phyloP scores from a whole-genome alignment of 2,888 invertebrate species.

The Thymelicus acteon region DNA sequence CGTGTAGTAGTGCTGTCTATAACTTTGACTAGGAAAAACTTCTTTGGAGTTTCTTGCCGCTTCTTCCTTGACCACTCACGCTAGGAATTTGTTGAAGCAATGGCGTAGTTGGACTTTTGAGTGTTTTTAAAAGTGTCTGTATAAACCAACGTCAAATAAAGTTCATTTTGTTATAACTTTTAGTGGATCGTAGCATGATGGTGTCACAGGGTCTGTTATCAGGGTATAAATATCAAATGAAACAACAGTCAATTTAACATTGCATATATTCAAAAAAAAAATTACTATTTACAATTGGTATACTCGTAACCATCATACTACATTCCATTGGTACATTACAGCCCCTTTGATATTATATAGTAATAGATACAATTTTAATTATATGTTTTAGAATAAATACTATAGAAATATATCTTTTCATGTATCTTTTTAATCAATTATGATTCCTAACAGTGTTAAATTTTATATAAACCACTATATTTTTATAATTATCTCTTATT shows the following conservation, averaged over 20 bases:
- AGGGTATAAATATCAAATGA: constrained; percentile 57
- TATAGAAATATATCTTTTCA: neutral
- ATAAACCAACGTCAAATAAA: no score
- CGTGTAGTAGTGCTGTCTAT: no score
- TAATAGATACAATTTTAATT: neutral
- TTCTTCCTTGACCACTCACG: no score
- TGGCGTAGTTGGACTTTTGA: no score
- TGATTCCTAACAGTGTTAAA: neutral
- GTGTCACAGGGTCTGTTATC: constrained; percentile 54
- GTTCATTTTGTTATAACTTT: neutral
- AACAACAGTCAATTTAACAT: constrained; percentile 64
- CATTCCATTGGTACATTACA: constrained; percentile 51
- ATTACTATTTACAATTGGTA: constrained; percentile 57
- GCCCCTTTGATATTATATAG: neutral
- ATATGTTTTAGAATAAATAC: neutral
- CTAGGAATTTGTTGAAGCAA: no score
- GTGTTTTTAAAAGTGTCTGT: no score
- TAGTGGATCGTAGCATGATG: constrained; percentile 77
- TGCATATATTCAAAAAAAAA: constrained; percentile 65
- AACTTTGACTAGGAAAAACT: no score
- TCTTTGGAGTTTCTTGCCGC: no score
- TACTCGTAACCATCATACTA: constrained; percentile 76
- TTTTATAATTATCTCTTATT: neutral
- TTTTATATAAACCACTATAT: neutral
- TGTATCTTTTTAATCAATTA: no score